Evolutionary conservation across 2,888 invertebrate species (phyloP), one percentile per base, ranked within the genome.

Genomic region (Pachliopta kotzebuea): DNA sequence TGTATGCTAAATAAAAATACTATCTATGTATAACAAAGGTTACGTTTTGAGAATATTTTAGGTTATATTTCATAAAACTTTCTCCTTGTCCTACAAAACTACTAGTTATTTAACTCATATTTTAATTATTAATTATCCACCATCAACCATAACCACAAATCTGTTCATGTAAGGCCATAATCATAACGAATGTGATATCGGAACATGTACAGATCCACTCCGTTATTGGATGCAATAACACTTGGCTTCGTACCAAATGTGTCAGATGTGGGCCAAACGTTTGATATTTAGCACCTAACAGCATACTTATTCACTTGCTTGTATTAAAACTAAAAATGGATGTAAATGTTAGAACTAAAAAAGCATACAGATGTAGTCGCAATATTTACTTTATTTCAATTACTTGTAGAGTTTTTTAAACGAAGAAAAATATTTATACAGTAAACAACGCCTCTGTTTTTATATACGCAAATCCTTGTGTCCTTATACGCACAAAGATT

Each of bases 231-330:
- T 85, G 86, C 85, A 86, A 88, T 88, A 86, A 85, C 80, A 84
- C 76, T 86, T 89, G 90, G 90, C 86, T 71, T 69, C 66, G 62
- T 69, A 77, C 89, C 89, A 88, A 88, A 83, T 83, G 81, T 84
- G 83, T 80, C 80, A 78, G 74, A 61, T 82, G 76, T 79, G 80
- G 80, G 81, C 80, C 65, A 65, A 60, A 18, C 57, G 57, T 26
- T 65, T 60, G 42, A 45, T 56, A 57, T 65, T 65, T 65, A 65
- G 54, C 56, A 65, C 56, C 65, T 61, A 57, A 56, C 42, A 20
- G 21, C 55, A 54, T 59, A 49, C 58, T 57, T 52, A 42, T 57
- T 57, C 49, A 45, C 24, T 60, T 24, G 18, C n/a, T 26, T 54
- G 21, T 21, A 54, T 55, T 37, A 37, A 37, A 37, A 37, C 14